These are phyloP conservation scores for Disparrhopalites patrizii DNA, from an alignment of 2,888 invertebrate genomes.

Conservation along the genomic window DNA sequence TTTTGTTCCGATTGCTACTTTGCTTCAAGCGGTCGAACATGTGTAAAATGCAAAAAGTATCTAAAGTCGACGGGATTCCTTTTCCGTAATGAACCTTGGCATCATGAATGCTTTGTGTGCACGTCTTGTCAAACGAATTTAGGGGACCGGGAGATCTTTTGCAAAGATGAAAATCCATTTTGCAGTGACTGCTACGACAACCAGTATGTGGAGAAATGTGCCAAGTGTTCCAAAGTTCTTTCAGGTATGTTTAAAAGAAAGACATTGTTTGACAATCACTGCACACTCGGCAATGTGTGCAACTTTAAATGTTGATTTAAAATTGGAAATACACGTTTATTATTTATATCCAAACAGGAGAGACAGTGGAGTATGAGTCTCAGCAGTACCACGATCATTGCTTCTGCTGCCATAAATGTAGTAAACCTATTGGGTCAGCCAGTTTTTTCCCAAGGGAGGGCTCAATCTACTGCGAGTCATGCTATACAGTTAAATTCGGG, in stretches of 20 bases:
- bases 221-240: conserved; percentile 15
- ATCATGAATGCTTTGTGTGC: conserved; percentile 29
- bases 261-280: no score
- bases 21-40: conserved; percentile 22
- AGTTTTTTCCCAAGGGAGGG: conserved; percentile 30
- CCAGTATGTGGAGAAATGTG: conserved; percentile 29
- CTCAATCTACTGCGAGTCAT: conserved; percentile 23
- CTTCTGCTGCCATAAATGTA: conserved; percentile 20
- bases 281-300: no score
- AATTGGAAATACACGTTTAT: neutral
- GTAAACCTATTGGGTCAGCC: conserved; percentile 18
- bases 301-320: no score
- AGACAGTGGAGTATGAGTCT: conserved; percentile 24
- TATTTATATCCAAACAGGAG: conserved; percentile 5
- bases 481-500: conserved; percentile 25
- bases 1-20: conserved; percentile 29
- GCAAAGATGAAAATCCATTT: conserved; percentile 21
- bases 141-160: conserved; percentile 27
- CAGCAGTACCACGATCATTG: conserved; percentile 25
- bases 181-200: conserved; percentile 25
- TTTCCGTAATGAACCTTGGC: conserved; percentile 28
- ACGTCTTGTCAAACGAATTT: neutral
- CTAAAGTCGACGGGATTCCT: conserved; percentile 20
- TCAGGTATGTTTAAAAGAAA: conserved; percentile 1
- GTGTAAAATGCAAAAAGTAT: conserved; percentile 26